Conservation (phyloP, 2,113 vertebrate species). For the Telmatochromis bifrenatus region DNA sequence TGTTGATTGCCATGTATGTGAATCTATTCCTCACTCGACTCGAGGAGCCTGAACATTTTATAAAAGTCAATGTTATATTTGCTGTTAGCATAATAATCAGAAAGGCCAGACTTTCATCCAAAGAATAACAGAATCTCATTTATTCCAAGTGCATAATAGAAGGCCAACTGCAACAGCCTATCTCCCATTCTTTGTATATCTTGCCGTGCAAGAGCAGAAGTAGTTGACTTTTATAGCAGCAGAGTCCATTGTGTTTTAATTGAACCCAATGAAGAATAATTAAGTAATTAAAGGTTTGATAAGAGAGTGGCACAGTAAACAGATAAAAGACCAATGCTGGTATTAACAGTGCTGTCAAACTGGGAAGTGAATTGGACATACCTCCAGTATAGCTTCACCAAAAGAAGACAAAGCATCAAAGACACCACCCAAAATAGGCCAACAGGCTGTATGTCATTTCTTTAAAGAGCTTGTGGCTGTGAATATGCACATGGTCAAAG, state of each 20-base stretch:
- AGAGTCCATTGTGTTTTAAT: conserved; percentile 67
- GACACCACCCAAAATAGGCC: conserved; percentile 24
- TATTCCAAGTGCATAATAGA: conserved; percentile 61
- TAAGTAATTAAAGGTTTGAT: conserved; percentile 73
- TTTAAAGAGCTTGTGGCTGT: conserved; percentile 41
- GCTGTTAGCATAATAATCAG: conserved; percentile 74
- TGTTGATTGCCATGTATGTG: conserved; percentile 75
- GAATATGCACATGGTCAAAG: conserved; percentile 40
- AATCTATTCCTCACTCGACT: conserved; percentile 69
- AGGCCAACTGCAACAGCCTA: conserved; percentile 39
- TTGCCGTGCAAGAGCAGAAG: conserved; percentile 32
- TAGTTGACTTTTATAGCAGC: conserved; percentile 57
- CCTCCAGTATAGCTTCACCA: conserved; percentile 25
- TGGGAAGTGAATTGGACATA: conserved; percentile 26
- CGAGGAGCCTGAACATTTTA: conserved; percentile 63
- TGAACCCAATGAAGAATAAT: conserved; percentile 77
- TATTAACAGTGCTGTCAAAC: conserved; percentile 40
- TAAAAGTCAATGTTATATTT: conserved; percentile 70
- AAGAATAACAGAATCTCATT: conserved; percentile 61
- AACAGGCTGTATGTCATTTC: conserved; percentile 27
- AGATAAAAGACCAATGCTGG: conserved; percentile 57
- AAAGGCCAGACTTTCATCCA: conserved; percentile 67
- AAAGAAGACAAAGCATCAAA: conserved; percentile 48
- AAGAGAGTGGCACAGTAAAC: conserved; percentile 62
- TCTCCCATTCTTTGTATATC: conserved; percentile 26